Evolutionary conservation across 2,888 invertebrate species (phyloP).

Genomic region (Yponomeuta evonymella): DNA sequence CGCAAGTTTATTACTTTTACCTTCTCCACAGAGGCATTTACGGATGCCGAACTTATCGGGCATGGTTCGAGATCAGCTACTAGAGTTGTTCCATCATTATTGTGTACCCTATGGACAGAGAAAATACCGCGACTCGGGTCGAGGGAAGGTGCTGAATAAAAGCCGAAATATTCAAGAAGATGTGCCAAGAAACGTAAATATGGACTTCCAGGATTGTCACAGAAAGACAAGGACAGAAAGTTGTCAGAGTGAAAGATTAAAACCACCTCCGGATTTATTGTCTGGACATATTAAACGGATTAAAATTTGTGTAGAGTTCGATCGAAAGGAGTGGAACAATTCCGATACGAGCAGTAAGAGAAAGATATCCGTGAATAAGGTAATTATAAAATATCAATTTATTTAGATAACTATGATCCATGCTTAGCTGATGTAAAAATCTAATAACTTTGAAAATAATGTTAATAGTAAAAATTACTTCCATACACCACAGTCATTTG

Average conservation of each 20-base stretch:
- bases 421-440: background rate
- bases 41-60: conserved; percentile 43
- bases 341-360: conserved; percentile 43
- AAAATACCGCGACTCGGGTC: conserved; percentile 56
- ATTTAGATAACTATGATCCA: no score
- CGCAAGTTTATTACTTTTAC: background rate
- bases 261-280: conserved; percentile 54
- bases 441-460: background rate
- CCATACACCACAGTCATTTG: background rate
- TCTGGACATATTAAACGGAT: conserved; percentile 59
- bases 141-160: conserved; percentile 57
- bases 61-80: conserved; percentile 52
- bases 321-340: conserved; percentile 29
- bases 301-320: conserved; percentile 35
- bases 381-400: background rate
- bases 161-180: conserved; percentile 43
- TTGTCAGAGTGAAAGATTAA: conserved; percentile 39
- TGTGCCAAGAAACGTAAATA: background rate
- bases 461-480: background rate
- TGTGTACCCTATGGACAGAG: conserved; percentile 68
- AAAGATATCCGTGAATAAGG: conserved; percentile 33
- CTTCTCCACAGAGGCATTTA: conserved; percentile 53
- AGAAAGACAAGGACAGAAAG: conserved; percentile 31
- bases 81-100: conserved; percentile 60
- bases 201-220: conserved; percentile 26